Base-by-base conservation (phyloP, 2,113 vertebrate genomes). In the Engraulis encrasicolus region DNA sequence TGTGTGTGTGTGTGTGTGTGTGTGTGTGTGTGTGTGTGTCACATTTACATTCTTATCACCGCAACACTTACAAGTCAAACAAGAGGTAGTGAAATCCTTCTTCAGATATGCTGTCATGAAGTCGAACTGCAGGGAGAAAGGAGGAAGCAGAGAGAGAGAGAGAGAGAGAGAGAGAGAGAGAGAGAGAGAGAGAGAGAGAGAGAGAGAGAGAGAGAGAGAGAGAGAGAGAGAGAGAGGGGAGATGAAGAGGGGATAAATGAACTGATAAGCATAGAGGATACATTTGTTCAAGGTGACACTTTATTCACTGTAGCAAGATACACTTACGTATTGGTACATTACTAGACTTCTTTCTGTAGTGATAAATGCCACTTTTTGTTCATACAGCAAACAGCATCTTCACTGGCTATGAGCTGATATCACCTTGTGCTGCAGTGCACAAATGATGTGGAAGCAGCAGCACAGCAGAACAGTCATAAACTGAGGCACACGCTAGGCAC, bases 81-180 rank as follows among this genome's bases (percentile, higher is more conserved):
- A 84, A 86, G 83, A 87, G 79, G 84, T 81, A 84, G 58, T 66
- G 58, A 27, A 66, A 66, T 6, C 58, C 58, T 31, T 66, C 58
- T 14, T 66, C 58, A 12, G 58, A 66, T 31, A 66, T 66, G 31
- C 58, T 66, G 58, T 66, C 58, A 66, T 66, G 58, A 12, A 66
- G n/a, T 3, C 83, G 90, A 93, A 93, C 92, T 92, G 91, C 90
- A 93, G 92, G 50, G 50, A 23, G 85, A 87, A 80, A 87, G 85
- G 78, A 79, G 87, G 83, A 89, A 88, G 88, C 17, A 40, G 50
- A 78, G 34, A 48, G 19, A 34, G 27, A 50, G 58, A 78, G 58
- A 50, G 81, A 36, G 23, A 38, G 81, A 77, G 87, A 85, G 84
- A 49, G n/a, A 78, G 38, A 38, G 82, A 58, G 38, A 34, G 54